Percentiles rank a stretch among this genome's conserved stretches.
Evolutionary conservation across 2,113 vertebrate species (phyloP).

Genomic region (Acanthochromis polyacanthus): DNA sequence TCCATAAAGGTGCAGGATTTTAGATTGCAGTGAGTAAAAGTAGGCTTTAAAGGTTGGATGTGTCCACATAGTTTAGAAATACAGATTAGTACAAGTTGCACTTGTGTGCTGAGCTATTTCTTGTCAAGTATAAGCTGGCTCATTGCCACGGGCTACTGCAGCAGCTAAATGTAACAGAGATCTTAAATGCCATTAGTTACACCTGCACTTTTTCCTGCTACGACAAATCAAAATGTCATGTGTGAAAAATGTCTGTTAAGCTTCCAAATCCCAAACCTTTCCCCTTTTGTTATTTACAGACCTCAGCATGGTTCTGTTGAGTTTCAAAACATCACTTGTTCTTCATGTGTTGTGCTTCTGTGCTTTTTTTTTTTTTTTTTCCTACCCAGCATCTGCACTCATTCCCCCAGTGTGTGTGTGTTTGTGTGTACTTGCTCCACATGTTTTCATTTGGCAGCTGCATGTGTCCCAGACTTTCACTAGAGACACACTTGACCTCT

Average conservation of each 20-base stretch:
- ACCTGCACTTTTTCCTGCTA: background rate
- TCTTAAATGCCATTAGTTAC: background rate
- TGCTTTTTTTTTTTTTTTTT: conserved; percentile 39
- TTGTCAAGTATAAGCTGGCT: too few relatives aligned
- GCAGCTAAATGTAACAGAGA: too few relatives aligned
- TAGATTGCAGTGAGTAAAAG: too few relatives aligned
- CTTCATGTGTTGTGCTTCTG: background rate
- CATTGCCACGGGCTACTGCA: too few relatives aligned
- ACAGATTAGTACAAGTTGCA: background rate
- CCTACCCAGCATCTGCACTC: conserved; percentile 29
- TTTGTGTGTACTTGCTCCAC: conserved; percentile 15
- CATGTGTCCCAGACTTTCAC: conserved; percentile 41
- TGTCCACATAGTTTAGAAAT: background rate
- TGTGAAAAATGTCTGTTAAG: background rate
- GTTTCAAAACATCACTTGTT: conserved; percentile 13
- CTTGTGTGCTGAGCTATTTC: background rate
- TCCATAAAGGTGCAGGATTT: too few relatives aligned
- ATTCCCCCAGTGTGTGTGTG: background rate
- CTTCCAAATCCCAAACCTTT: background rate
- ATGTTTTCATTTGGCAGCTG: conserved; percentile 51
- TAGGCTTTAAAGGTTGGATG: background rate
- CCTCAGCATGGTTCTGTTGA: background rate
- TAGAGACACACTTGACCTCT: conserved; percentile 6
- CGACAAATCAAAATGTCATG: background rate
- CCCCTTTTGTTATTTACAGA: background rate